These are phyloP conservation scores for Dendrolimus houi DNA, from an alignment of 2,888 invertebrate genomes.

Conservation along the genomic window DNA sequence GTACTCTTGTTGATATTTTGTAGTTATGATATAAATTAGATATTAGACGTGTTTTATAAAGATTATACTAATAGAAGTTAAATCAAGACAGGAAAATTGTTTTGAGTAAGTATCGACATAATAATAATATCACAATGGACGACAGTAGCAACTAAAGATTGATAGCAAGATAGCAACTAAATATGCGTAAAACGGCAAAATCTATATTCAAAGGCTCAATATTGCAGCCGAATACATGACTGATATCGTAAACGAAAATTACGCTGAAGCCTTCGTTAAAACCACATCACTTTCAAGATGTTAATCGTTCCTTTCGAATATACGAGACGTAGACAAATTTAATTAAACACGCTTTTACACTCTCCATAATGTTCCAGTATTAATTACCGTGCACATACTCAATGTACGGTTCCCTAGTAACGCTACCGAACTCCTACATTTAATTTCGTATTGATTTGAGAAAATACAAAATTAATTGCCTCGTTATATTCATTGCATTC, in stretches of 20 bases:
- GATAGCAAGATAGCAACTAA: no score
- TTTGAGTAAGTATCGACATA: no score
- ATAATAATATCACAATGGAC: no score
- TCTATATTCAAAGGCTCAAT: no score
- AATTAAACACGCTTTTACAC: slow-evolving; percentile 59
- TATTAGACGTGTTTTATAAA: no score
- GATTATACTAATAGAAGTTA: no score
- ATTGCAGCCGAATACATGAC: no score
- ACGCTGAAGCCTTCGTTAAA: slow-evolving; percentile 22
- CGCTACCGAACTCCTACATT: background rate
- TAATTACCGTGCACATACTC: slow-evolving; percentile 32
- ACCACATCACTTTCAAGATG: slow-evolving; percentile 46
- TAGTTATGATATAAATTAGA: no score
- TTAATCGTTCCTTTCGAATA: slow-evolving; percentile 60
- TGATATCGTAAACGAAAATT: slow-evolving; percentile 22
- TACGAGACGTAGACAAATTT: slow-evolving; percentile 50
- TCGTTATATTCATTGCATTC: background rate
- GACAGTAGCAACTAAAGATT: no score
- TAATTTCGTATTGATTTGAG: background rate
- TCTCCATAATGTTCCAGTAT: slow-evolving; percentile 40
- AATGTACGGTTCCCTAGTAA: background rate
- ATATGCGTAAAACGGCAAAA: no score
- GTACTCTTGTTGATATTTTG: no score
- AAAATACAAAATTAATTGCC: background rate
- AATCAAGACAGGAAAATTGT: no score